Evolutionary conservation across 2,797 vertebrate genomes (phyloP).

Genomic region (Siniperca undulata): DNA sequence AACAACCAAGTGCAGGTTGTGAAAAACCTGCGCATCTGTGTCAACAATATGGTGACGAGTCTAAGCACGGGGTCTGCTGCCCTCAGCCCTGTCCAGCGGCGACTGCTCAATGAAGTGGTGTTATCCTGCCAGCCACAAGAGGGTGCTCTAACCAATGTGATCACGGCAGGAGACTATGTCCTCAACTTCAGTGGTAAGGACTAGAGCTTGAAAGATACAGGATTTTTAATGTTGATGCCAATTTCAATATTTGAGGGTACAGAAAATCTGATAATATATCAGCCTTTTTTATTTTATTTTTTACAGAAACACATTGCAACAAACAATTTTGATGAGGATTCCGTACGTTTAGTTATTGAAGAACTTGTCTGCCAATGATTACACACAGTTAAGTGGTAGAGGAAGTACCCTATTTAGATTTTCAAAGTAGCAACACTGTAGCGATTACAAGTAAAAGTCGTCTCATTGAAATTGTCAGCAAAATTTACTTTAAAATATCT

Average conservation of each 20-base stretch:
- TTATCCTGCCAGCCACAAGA: slow-evolving; percentile 93
- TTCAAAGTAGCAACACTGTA: neutral
- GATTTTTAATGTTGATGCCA: neutral
- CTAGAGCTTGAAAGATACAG: neutral
- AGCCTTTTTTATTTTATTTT: no score
- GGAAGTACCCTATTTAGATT: neutral
- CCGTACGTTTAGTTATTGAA: no score
- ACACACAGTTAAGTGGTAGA: neutral
- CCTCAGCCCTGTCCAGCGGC: slow-evolving; percentile 74
- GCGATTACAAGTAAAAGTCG: neutral
- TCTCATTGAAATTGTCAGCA: neutral
- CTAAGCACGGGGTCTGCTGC: slow-evolving; percentile 83
- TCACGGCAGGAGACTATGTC: slow-evolving; percentile 95
- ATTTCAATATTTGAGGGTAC: neutral
- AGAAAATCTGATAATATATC: neutral
- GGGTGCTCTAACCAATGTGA: slow-evolving; percentile 89
- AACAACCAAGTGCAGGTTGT: slow-evolving; percentile 96
- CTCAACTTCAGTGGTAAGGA: slow-evolving; percentile 95
- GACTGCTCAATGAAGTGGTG: slow-evolving; percentile 92
- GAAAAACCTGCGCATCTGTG: slow-evolving; percentile 95
- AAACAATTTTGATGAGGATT: no score
- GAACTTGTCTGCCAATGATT: no score
- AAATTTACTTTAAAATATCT: neutral
- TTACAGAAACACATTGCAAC: no score
- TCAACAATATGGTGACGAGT: slow-evolving; percentile 91